phyloP scores from a whole-genome alignment of 2,888 invertebrate species.

The Drosophila mercatorum region DNA sequence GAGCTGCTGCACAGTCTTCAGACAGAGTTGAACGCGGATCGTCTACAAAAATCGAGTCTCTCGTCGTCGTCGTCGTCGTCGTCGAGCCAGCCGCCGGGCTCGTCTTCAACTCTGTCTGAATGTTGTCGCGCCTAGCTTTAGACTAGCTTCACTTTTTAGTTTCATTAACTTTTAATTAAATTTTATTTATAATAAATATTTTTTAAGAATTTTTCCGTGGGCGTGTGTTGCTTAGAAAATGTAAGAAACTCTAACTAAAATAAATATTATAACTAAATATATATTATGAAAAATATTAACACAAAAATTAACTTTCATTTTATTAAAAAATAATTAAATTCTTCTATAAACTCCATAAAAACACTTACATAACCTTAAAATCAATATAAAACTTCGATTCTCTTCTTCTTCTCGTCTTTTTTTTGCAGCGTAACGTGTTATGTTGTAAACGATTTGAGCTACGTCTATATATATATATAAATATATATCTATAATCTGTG shows the following conservation, averaged over 20 bases:
- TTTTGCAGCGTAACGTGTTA: slow-evolving; percentile 62
- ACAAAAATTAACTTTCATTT: too few relatives aligned
- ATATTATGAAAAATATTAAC: not conserved
- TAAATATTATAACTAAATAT: too few relatives aligned
- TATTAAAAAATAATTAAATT: too few relatives aligned
- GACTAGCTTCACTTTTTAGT: slow-evolving; percentile 40
- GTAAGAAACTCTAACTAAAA: slow-evolving; percentile 37
- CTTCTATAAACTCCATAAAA: not conserved
- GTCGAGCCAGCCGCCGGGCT: slow-evolving; percentile 58
- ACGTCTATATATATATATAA: slow-evolving; percentile 20
- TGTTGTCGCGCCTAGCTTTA: slow-evolving; percentile 70
- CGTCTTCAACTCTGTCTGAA: slow-evolving; percentile 83
- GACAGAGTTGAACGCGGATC: slow-evolving; percentile 84
- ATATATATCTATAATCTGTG: slow-evolving; percentile 69
- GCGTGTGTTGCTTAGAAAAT: slow-evolving; percentile 66
- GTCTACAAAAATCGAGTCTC: slow-evolving; percentile 68
- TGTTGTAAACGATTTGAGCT: slow-evolving; percentile 54
- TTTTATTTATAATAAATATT: not conserved
- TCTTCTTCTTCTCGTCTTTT: slow-evolving; percentile 7
- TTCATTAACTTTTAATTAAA: slow-evolving; percentile 23
- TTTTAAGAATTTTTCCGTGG: slow-evolving; percentile 31
- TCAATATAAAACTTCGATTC: not conserved
- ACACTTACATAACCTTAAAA: slow-evolving; percentile 13
- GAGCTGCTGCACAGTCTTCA: slow-evolving; percentile 81
- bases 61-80: slow-evolving; percentile 35